These are phyloP conservation scores for Dolichomitus sp. DNA, from an alignment of 2,888 invertebrate genomes.

Conservation along the genomic window DNA sequence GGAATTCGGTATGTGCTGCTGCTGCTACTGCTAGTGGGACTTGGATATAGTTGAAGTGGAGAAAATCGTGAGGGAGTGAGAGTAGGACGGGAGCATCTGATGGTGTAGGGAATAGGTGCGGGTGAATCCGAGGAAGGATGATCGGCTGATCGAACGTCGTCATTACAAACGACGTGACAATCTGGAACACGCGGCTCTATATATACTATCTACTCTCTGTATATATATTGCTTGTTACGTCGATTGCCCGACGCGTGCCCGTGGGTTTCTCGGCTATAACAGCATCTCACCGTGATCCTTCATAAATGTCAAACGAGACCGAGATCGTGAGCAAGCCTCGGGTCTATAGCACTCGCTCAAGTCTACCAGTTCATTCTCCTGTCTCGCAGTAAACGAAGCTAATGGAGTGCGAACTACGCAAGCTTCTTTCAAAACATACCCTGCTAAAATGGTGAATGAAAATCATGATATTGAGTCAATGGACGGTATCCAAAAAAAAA, in stretches of 20 bases:
- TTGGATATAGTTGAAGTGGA: slow-evolving; percentile 56
- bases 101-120: slow-evolving; percentile 40
- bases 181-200: slow-evolving; percentile 77
- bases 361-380: slow-evolving; percentile 45
- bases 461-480: not conserved
- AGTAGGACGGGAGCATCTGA: slow-evolving; percentile 35
- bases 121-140: slow-evolving; percentile 75
- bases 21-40: slow-evolving; percentile 17
- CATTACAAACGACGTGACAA: slow-evolving; percentile 84
- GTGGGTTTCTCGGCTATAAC: slow-evolving; percentile 58
- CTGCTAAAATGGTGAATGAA: slow-evolving; percentile 9
- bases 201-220: slow-evolving; percentile 65
- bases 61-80: slow-evolving; percentile 46
- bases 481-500: not conserved
- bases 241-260: slow-evolving; percentile 70
- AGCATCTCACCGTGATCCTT: slow-evolving; percentile 63
- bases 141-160: slow-evolving; percentile 83
- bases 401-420: slow-evolving; percentile 64
- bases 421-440: slow-evolving; percentile 25
- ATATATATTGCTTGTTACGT: slow-evolving; percentile 82
- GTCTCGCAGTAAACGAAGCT: slow-evolving; percentile 57
- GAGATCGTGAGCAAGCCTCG: slow-evolving; percentile 60
- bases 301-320: slow-evolving; percentile 62
- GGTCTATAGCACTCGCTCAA: slow-evolving; percentile 37
- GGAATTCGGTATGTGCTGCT: slow-evolving; percentile 77